Evolutionary conservation across 2,113 vertebrate species (phyloP).

Genomic region (Mustela lutreola): DNA sequence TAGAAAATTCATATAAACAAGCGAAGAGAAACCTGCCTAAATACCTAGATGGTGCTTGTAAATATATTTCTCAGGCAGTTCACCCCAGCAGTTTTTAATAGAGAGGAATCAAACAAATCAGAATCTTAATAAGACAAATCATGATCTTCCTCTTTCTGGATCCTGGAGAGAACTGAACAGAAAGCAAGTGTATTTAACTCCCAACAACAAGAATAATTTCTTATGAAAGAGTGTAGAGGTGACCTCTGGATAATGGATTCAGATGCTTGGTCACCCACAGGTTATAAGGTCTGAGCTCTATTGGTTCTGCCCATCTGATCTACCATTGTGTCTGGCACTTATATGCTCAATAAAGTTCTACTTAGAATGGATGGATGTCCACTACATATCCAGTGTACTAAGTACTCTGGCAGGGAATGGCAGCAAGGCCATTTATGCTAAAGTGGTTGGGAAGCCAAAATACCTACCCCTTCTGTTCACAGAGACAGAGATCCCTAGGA

Average conservation of each 20-base stretch:
- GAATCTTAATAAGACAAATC: background rate
- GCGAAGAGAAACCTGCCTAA: background rate
- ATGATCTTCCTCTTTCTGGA: background rate
- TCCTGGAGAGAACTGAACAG: background rate
- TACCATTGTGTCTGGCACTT: background rate
- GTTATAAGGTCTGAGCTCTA: background rate
- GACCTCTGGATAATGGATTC: background rate
- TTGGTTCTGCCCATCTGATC: background rate
- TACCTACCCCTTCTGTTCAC: background rate
- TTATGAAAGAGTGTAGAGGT: background rate
- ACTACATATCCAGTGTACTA: background rate
- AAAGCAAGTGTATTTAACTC: conserved; percentile 19
- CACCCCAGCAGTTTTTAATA: background rate
- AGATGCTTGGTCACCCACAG: background rate
- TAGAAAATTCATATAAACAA: conserved; percentile 28
- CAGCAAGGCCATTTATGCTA: background rate
- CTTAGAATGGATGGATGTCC: background rate
- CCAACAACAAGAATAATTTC: background rate
- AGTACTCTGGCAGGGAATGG: background rate
- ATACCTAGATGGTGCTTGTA: background rate
- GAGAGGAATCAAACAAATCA: conserved; percentile 39
- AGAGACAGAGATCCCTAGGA: background rate
- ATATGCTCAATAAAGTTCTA: background rate
- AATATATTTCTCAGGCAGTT: background rate
- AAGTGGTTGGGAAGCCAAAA: background rate